Conservation (phyloP, 1,140 invertebrate species). For the Zaprionus capensis region DNA sequence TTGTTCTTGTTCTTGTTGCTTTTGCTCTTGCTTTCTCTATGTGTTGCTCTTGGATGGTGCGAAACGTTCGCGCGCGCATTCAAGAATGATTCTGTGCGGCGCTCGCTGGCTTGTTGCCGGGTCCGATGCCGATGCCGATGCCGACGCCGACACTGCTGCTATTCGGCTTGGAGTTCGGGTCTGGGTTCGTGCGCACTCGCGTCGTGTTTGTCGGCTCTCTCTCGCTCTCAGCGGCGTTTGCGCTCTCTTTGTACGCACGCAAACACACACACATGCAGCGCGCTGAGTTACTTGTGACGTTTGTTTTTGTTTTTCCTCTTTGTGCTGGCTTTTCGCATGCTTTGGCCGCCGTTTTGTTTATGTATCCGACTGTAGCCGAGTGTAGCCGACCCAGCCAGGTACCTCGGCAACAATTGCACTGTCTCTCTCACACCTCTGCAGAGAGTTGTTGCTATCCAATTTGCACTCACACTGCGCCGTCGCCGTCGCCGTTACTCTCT, state of each 20-base stretch:
- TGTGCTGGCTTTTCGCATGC: conserved; percentile 78
- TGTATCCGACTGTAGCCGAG: conserved; percentile 48
- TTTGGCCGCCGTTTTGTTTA: conserved; percentile 66
- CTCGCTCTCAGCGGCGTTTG: conserved; percentile 31
- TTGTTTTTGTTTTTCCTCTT: conserved; percentile 81
- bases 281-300: conserved; percentile 45
- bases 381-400: conserved; percentile 8
- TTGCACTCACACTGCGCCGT: conserved; percentile 56
- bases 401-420: conserved; percentile 52
- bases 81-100: conserved; percentile 82
- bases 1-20: conserved; percentile 32
- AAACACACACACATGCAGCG: conserved; percentile 8
- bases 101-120: conserved; percentile 56
- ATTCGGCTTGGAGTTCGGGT: conserved; percentile 35
- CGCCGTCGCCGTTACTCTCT: conserved; percentile 46
- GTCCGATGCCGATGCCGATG: conserved; percentile 39
- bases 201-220: conserved; percentile 10
- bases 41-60: conserved; percentile 63
- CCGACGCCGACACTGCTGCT: conserved; percentile 26
- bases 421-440: conserved; percentile 2
- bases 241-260: conserved; percentile 41
- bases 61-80: conserved; percentile 83
- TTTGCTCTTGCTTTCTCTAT: conserved; percentile 31
- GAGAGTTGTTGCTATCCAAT: conserved; percentile 23
- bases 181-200: conserved; percentile 33